phyloP scores from a whole-genome alignment of 1,140 invertebrate species.

The Lasaia peninsularis region DNA sequence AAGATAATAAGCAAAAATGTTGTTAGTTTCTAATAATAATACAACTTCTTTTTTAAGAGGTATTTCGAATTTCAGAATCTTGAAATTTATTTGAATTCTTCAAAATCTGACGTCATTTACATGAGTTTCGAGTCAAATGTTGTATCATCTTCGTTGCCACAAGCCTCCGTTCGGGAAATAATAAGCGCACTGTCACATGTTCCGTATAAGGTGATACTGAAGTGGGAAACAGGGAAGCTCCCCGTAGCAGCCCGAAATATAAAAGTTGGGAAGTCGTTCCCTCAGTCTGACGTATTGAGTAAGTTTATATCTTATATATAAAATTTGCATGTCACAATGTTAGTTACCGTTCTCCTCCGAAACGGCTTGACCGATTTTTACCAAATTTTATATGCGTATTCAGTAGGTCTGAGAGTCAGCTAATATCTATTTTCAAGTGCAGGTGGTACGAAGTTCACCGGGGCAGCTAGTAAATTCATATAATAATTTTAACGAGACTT shows the following conservation, averaged over 20 bases:
- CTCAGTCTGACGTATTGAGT: not conserved
- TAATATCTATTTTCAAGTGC: too few relatives aligned
- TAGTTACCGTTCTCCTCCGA: too few relatives aligned
- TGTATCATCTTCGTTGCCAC: not conserved
- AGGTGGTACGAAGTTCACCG: too few relatives aligned
- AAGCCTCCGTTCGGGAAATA: not conserved
- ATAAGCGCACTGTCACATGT: not conserved
- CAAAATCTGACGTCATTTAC: not conserved
- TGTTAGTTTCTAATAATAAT: too few relatives aligned
- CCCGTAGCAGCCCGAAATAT: not conserved
- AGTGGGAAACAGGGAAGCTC: not conserved
- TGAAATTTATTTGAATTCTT: not conserved
- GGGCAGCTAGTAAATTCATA: too few relatives aligned
- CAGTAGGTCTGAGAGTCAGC: too few relatives aligned
- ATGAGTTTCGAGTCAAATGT: not conserved
- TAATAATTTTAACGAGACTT: too few relatives aligned
- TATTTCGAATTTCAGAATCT: not conserved
- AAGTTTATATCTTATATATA: not conserved
- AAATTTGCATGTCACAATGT: too few relatives aligned
- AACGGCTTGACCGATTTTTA: too few relatives aligned
- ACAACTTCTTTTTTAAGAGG: too few relatives aligned
- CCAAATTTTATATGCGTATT: too few relatives aligned
- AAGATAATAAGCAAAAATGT: too few relatives aligned
- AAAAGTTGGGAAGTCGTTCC: not conserved
- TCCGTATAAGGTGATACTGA: not conserved